A percentile compares a stretch with the other conserved stretches of the same genome.
These are phyloP conservation scores for Turritopsis rubra DNA, from an alignment of 30 jellyfish, hydroid and myxozoan species.

Conservation along the genomic window DNA sequence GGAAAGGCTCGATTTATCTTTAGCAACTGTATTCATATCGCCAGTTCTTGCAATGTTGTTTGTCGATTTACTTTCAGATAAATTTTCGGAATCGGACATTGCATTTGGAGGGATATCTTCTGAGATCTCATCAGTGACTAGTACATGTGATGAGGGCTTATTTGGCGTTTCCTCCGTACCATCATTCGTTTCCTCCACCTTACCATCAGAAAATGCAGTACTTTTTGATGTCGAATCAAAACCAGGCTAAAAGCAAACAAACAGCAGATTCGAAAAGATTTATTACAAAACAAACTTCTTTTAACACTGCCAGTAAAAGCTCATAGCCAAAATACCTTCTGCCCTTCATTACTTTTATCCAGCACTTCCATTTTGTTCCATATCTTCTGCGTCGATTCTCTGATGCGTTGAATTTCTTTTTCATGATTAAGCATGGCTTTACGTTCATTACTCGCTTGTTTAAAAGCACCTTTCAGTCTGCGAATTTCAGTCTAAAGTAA, in stretches of 20 bases:
- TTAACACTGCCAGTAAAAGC: too few species aligned
- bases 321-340: neutral
- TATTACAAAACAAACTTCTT: too few species aligned
- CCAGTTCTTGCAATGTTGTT: neutral
- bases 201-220: neutral
- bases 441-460: slow-evolving; percentile 88
- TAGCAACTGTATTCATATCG: neutral
- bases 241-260: too few species aligned
- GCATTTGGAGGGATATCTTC: neutral
- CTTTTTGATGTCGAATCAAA: too few species aligned
- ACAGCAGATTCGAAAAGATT: too few species aligned
- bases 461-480: slow-evolving; percentile 58
- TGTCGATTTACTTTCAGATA: neutral
- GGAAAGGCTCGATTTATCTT: slow-evolving; percentile 49
- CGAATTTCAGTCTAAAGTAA: slow-evolving; percentile 69
- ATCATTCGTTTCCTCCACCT: slow-evolving; percentile 12
- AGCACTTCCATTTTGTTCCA: slow-evolving; percentile 66
- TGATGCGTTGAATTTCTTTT: slow-evolving; percentile 58
- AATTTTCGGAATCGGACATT: neutral
- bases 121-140: neutral
- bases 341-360: slow-evolving; percentile 21
- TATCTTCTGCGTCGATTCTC: slow-evolving; percentile 70
- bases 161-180: slow-evolving; percentile 34
- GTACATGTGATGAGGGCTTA: slow-evolving; percentile 35
- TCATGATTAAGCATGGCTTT: slow-evolving; percentile 73